Conservation (phyloP, 2,888 invertebrate genomes). For the Boloria euphrosyne region DNA sequence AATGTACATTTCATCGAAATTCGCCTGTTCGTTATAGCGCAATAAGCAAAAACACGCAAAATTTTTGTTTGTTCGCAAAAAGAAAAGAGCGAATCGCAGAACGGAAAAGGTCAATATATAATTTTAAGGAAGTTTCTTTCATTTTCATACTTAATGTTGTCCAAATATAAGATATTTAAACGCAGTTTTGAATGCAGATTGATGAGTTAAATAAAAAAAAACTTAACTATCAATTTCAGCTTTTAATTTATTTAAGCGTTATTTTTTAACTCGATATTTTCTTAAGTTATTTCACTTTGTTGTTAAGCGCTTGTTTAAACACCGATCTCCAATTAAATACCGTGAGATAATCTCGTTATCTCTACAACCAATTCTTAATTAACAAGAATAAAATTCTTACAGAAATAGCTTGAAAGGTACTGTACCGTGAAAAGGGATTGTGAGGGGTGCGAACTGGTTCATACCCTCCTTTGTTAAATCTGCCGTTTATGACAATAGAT, state of each 20-base stretch:
- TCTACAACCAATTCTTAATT: constrained; percentile 64
- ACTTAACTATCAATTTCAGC: constrained; percentile 12
- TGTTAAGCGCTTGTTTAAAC: constrained; percentile 49
- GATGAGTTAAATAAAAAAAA: constrained; percentile 13
- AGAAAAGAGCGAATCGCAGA: too few relatives aligned
- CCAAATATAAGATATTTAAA: too few relatives aligned
- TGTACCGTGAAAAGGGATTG: constrained; percentile 63
- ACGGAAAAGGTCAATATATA: too few relatives aligned
- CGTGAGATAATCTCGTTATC: constrained; percentile 70
- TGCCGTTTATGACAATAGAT: constrained; percentile 45
- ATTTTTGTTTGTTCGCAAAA: too few relatives aligned
- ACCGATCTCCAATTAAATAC: constrained; percentile 62
- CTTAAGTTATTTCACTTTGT: constrained; percentile 44
- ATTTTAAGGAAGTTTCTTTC: too few relatives aligned
- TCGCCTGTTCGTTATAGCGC: too few relatives aligned
- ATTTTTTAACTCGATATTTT: constrained; percentile 37
- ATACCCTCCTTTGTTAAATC: constrained; percentile 51
- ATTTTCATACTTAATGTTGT: too few relatives aligned
- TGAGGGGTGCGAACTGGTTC: constrained; percentile 56
- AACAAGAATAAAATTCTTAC: constrained; percentile 70
- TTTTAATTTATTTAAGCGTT: constrained; percentile 14
- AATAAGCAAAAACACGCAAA: too few relatives aligned
- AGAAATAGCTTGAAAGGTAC: constrained; percentile 55
- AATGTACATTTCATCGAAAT: too few relatives aligned
- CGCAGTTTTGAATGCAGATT: background rate